phyloP scores from a whole-genome alignment of 1,140 invertebrate species.

The Nasonia giraulti region DNA sequence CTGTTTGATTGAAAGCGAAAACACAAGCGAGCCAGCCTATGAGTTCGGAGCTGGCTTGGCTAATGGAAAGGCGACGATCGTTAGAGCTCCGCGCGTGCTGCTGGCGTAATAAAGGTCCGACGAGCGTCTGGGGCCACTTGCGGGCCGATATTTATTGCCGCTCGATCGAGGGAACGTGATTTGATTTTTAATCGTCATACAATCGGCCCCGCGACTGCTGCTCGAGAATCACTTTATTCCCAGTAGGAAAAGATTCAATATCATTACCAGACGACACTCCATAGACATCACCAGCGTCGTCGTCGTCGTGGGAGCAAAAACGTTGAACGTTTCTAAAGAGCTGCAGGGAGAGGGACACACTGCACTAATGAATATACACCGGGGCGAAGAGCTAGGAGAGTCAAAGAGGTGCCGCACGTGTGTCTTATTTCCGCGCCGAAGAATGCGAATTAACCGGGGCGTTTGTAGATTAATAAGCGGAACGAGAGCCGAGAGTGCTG shows the following conservation, averaged over 20 bases:
- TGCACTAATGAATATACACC: background rate
- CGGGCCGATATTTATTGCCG: constrained; percentile 19
- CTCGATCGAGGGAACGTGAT: constrained; percentile 23
- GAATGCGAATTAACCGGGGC: background rate
- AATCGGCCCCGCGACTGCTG: too few species aligned
- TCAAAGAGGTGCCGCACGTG: background rate
- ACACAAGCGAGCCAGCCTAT: too few species aligned
- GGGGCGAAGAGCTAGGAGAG: background rate
- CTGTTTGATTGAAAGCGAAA: background rate
- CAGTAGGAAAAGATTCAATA: background rate
- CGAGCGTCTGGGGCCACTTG: background rate
- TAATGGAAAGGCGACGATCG: background rate
- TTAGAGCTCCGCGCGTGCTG: background rate
- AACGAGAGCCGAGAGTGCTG: background rate
- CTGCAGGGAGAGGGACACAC: too few species aligned
- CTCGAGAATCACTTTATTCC: constrained; percentile 1
- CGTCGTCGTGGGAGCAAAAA: too few species aligned
- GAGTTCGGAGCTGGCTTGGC: background rate
- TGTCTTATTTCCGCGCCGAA: background rate
- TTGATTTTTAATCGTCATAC: constrained; percentile 17
- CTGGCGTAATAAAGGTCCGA: background rate
- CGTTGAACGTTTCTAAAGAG: background rate
- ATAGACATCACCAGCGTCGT: background rate
- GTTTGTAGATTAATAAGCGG: constrained; percentile 27
- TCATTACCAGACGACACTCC: background rate